phyloP scores from a whole-genome alignment of 2,113 vertebrate genomes.

The Polypterus senegalus region DNA sequence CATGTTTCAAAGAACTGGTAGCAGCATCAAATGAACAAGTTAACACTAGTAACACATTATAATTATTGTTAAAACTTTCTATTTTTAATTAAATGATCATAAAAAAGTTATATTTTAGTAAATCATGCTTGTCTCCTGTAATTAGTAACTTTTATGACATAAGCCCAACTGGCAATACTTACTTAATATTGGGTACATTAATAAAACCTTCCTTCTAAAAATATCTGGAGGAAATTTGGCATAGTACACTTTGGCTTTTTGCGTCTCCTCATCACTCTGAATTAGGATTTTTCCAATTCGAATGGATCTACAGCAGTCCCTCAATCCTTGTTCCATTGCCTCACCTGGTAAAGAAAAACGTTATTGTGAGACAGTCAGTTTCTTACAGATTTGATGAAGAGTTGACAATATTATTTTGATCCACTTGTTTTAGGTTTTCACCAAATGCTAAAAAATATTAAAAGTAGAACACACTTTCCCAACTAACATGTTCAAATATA shows the following conservation, averaged over 20 bases:
- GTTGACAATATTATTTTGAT: no score
- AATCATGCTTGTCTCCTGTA: no score
- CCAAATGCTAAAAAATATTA: background rate
- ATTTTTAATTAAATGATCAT: no score
- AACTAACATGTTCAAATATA: no score
- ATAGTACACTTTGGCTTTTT: conserved; percentile 92
- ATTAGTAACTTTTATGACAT: no score
- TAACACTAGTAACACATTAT: no score
- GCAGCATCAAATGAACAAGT: no score
- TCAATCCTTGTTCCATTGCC: conserved; percentile 90
- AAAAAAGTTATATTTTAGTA: no score
- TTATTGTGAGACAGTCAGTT: background rate
- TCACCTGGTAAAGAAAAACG: conserved; percentile 52
- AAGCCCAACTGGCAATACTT: conserved; percentile 33
- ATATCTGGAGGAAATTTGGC: conserved; percentile 96
- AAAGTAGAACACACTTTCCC: background rate
- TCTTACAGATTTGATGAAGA: background rate
- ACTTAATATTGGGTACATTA: conserved; percentile 98
- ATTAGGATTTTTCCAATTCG: conserved; percentile 95
- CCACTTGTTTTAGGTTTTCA: background rate
- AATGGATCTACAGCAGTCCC: conserved; percentile 94
- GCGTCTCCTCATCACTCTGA: conserved; percentile 94
- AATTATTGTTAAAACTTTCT: no score
- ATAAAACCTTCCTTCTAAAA: conserved; percentile 85
- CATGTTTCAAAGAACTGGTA: no score